Percentiles rank a stretch among this genome's conserved stretches.
Conservation (phyloP, 2,888 invertebrate genomes). For the Leptinotarsa juncta region DNA sequence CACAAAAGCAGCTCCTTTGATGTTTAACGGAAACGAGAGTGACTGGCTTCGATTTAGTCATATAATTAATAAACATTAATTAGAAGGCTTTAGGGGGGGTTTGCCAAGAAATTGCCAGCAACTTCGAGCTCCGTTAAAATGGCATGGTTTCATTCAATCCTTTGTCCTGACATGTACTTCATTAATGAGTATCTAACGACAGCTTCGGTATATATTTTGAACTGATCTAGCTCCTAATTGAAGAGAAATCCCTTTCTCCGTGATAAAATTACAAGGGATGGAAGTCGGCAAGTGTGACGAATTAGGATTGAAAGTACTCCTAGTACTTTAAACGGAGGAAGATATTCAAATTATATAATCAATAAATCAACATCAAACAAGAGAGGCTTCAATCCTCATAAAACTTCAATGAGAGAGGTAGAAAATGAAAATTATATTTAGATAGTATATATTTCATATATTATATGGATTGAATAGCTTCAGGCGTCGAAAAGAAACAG, state of each 20-base stretch:
- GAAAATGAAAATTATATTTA: too few relatives aligned
- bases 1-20: not conserved
- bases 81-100: not conserved
- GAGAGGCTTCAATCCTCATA: too few relatives aligned
- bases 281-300: too few relatives aligned
- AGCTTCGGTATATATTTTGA: not conserved
- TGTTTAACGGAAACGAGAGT: slow-evolving; percentile 5
- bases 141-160: not conserved
- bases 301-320: too few relatives aligned
- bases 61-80: slow-evolving; percentile 10
- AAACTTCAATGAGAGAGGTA: too few relatives aligned
- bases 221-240: slow-evolving; percentile 1
- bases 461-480: too few relatives aligned
- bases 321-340: too few relatives aligned
- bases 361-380: too few relatives aligned
- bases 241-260: not conserved
- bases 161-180: not conserved
- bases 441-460: too few relatives aligned
- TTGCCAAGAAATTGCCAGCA: not conserved
- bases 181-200: slow-evolving; percentile 6
- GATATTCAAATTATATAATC: too few relatives aligned
- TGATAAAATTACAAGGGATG: too few relatives aligned
- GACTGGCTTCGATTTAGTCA: slow-evolving; percentile 1
- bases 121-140: not conserved
- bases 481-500: too few relatives aligned